A percentile compares a stretch with the other conserved stretches of the same genome.
Conservation (phyloP, 1,140 invertebrate species). For the Drosophila seguyi region DNA sequence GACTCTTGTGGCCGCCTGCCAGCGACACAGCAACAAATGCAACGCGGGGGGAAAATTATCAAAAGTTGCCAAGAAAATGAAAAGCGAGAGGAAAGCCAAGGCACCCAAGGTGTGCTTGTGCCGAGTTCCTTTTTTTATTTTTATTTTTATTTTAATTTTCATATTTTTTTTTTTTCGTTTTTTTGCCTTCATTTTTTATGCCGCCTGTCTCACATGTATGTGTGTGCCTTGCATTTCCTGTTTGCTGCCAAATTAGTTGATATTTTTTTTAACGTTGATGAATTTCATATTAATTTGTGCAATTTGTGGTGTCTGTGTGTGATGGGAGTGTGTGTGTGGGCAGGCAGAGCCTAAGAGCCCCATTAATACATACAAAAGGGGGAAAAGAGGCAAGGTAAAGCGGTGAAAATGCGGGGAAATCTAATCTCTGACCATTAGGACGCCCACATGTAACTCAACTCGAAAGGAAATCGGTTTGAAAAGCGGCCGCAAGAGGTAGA, state of each 20-base stretch:
- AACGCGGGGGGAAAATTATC: slow-evolving; percentile 24
- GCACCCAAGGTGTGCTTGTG: slow-evolving; percentile 55
- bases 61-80: slow-evolving; percentile 52
- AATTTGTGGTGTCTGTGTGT: slow-evolving; percentile 39
- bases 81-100: neutral
- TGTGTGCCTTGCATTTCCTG: slow-evolving; percentile 69
- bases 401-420: slow-evolving; percentile 42
- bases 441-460: slow-evolving; percentile 52
- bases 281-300: slow-evolving; percentile 75
- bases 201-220: slow-evolving; percentile 55
- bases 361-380: slow-evolving; percentile 8
- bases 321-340: slow-evolving; percentile 5
- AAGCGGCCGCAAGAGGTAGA: slow-evolving; percentile 3
- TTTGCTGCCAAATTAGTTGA: slow-evolving; percentile 67
- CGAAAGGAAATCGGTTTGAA: slow-evolving; percentile 19
- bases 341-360: slow-evolving; percentile 16
- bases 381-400: neutral
- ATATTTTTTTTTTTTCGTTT: neutral
- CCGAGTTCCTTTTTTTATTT: neutral
- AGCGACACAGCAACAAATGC: slow-evolving; percentile 34
- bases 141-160: slow-evolving; percentile 1
- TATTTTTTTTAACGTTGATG: slow-evolving; percentile 56
- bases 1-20: slow-evolving; percentile 68
- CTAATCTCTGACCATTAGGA: slow-evolving; percentile 62
- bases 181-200: slow-evolving; percentile 45